Evolutionary conservation across 2,797 vertebrate genomes (phyloP), one percentile per base, ranked within the genome.

Genomic region (Pseudopleuronectes americanus): DNA sequence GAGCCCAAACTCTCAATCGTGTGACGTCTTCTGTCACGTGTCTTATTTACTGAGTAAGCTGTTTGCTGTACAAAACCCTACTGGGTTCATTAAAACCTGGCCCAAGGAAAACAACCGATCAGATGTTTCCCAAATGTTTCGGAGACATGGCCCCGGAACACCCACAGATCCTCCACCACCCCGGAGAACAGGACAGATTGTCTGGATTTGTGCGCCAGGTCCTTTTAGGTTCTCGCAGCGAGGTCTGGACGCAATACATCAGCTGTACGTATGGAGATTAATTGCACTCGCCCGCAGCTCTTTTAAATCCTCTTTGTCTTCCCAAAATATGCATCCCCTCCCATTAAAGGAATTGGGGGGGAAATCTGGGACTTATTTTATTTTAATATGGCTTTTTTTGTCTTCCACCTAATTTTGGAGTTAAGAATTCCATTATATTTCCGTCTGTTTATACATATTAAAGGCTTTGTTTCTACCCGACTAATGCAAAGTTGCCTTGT

Each of bases 311-410:
- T 65, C 87, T 85, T 74, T 82, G 43, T 84, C 85, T 82, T 68
- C 80, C 53, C 76, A 80, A 84, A 75, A 78, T 67, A 61, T 73
- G 65, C 57, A 36, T 2, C 57, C 54, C 33, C 33, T 28, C 26
- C 57, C 33, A 83, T 83, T 71, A 77, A 61, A 64, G 43, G 51
- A 76, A 79, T 68, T 64, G 52, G 63, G 58, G 55, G 61, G 74
- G 31, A 79, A 89, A 78, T 83, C 87, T 93, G 87, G 82, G 71
- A 89, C 72, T 88, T 85, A 83, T 90, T 93, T 91, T 80, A 79
- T 80, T 77, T 76, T 62, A 82, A 85, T 85, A 43, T 76, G 36
- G 83, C 80, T 77, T 75, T 77, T 63, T 4, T 53, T 64, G 79
- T 49, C 45, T 49, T 64, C 79, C 48, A 70, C 72, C 86, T 87